These are phyloP conservation scores for Echinometra lucunter DNA, from an alignment of 53 echinoderm and acorn worm genomes.

Conservation along the genomic window DNA sequence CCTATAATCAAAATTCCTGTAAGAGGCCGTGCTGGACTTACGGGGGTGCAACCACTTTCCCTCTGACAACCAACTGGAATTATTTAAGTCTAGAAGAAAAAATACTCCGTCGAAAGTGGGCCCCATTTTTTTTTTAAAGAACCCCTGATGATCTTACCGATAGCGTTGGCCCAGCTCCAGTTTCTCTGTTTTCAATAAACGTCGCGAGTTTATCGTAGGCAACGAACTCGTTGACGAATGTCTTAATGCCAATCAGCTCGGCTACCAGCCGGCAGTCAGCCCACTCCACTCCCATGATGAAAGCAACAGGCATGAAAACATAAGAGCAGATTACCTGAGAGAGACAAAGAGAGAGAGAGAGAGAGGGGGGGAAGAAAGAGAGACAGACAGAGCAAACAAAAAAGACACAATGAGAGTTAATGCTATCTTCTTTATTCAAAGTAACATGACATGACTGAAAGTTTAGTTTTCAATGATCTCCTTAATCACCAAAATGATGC, in stretches of 20 bases:
- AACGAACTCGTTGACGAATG: conserved; percentile 96
- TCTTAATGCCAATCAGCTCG: conserved; percentile 91
- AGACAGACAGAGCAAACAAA: neutral
- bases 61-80: no score
- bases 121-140: no score
- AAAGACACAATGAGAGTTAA: no score
- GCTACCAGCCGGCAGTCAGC: conserved; percentile 88
- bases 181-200: conserved; percentile 79
- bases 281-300: conserved; percentile 95
- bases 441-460: no score
- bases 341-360: neutral
- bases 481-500: no score
- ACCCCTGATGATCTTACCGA: conserved; percentile 82
- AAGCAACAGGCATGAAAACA: conserved; percentile 92
- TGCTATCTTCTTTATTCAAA: no score
- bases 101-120: no score
- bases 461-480: no score
- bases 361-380: neutral
- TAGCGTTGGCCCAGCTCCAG: conserved; percentile 73
- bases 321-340: conserved; percentile 94
- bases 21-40: no score
- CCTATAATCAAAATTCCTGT: no score
- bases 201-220: conserved; percentile 85
- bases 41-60: no score
- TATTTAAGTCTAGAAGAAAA: no score